A percentile compares a stretch with the other conserved stretches of the same genome.
Conservation (phyloP, 37 sponge, comb jelly and placozoan genomes). For the Chondrilla cf. caribensis region DNA sequence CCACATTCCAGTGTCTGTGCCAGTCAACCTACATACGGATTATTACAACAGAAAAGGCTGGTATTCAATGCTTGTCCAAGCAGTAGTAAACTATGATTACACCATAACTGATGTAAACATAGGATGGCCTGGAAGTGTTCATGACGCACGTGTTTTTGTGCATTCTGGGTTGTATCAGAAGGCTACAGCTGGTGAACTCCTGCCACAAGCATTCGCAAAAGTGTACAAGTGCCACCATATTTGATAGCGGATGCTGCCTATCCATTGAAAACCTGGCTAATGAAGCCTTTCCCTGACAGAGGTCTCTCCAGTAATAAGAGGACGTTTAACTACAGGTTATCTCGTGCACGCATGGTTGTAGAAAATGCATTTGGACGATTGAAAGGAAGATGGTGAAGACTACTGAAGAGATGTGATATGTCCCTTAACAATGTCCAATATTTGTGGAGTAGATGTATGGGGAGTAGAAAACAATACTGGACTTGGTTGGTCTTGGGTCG, state of each 20-base stretch:
- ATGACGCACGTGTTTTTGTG: conserved; percentile 36
- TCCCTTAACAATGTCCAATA: too few species aligned
- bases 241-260: too few species aligned
- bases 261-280: conserved; percentile 31
- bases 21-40: conserved; percentile 20
- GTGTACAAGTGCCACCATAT: neutral
- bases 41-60: conserved; percentile 30
- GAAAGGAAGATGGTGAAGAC: conserved; percentile 50
- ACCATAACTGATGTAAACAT: neutral
- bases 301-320: neutral
- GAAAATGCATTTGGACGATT: conserved; percentile 55
- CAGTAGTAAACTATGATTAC: conserved; percentile 1
- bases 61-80: conserved; percentile 36
- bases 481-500: too few species aligned
- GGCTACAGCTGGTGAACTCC: neutral
- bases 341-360: conserved; percentile 47
- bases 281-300: conserved; percentile 43
- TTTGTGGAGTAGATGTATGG: too few species aligned
- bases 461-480: too few species aligned
- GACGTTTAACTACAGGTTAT: conserved; percentile 42
- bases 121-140: conserved; percentile 30
- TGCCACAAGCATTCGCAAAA: conserved; percentile 20
- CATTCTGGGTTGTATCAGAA: conserved; percentile 30
- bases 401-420: conserved; percentile 25
- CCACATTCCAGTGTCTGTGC: conserved; percentile 32